Percentiles rank a stretch among this genome's conserved stretches.
These are phyloP conservation scores for Montipora efflorescens DNA, from an alignment of 64 coral and sea anemone species.

Conservation along the genomic window DNA sequence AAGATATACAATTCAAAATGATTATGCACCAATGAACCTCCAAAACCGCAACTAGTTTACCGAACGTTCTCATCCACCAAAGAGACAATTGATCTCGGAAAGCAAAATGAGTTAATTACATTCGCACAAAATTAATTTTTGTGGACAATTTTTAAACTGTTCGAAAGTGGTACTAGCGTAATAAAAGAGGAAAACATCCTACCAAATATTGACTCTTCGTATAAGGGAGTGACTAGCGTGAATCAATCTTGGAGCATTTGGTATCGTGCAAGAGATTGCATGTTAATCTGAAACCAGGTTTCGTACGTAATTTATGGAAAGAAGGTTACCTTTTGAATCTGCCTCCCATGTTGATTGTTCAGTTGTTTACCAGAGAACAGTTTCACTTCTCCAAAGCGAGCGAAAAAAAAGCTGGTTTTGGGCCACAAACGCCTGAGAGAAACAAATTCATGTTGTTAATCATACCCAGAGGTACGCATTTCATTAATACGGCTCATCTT, in stretches of 20 bases:
- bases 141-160: neutral
- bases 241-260: neutral
- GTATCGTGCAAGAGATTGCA: neutral
- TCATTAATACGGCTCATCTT: neutral
- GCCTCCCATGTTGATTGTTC: neutral
- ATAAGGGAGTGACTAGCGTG: neutral
- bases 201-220: neutral
- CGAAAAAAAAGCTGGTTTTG: neutral
- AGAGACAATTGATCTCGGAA: neutral
- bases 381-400: neutral
- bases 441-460: constrained; percentile 1
- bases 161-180: neutral
- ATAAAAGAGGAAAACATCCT: neutral
- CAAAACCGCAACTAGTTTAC: neutral
- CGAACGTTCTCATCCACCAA: neutral
- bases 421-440: neutral
- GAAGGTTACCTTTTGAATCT: neutral
- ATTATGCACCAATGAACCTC: neutral
- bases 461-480: constrained; percentile 1
- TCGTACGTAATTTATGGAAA: neutral
- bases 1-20: neutral
- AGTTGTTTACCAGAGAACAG: neutral
- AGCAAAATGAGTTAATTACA: constrained; percentile 20
- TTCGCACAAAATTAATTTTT: neutral
- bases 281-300: neutral